A percentile compares a stretch with the other conserved stretches of the same genome.
Evolutionary conservation across 2,797 vertebrate species (phyloP).

Genomic region (Phalloptychus januarius): DNA sequence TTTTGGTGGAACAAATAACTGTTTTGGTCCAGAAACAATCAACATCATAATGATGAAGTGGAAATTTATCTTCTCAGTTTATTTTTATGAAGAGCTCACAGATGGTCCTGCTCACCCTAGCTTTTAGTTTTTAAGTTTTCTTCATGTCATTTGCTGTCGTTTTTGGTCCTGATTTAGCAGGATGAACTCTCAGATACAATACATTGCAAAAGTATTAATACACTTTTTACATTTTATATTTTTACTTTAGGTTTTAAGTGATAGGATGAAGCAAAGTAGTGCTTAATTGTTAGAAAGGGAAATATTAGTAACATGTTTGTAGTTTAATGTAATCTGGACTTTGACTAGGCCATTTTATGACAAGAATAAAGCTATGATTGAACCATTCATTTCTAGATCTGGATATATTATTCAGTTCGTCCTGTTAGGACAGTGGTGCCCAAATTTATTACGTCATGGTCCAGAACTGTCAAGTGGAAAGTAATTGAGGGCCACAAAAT

Average conservation of each 20-base stretch:
- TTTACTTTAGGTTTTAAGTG: background rate
- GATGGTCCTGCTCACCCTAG: constrained; percentile 15
- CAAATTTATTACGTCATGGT: no score
- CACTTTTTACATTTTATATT: background rate
- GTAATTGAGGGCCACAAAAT: no score
- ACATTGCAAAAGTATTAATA: background rate
- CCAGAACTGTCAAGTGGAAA: no score
- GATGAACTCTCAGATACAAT: background rate
- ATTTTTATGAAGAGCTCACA: constrained; percentile 15
- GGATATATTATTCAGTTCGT: no score
- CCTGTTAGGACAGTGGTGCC: no score
- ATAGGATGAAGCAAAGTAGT: background rate
- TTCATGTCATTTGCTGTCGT: constrained; percentile 14
- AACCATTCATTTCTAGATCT: no score
- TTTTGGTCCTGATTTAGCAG: constrained; percentile 13
- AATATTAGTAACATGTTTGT: background rate
- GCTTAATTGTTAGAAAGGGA: no score
- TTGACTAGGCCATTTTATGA: background rate
- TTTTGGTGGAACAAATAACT: constrained; percentile 17
- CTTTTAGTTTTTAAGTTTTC: constrained; percentile 33
- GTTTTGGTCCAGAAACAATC: constrained; percentile 36
- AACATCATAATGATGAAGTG: constrained; percentile 53
- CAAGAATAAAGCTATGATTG: no score
- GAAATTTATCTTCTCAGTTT: constrained; percentile 53
- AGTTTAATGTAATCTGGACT: background rate